Evolutionary conservation across 2,113 vertebrate genomes (phyloP).

Genomic region (Amphilophus citrinellus): DNA sequence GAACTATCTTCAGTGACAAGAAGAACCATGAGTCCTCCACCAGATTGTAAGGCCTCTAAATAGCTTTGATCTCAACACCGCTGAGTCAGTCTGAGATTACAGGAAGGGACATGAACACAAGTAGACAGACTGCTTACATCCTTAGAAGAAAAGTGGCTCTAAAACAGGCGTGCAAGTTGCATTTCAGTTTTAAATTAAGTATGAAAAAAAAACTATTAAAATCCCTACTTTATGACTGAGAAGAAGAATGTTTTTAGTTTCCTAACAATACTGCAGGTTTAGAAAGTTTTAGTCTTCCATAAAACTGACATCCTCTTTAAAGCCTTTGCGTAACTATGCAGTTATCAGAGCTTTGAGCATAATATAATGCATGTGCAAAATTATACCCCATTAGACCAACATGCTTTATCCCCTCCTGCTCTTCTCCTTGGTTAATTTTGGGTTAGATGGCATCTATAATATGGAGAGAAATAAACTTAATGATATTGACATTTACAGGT

Average conservation of each 20-base stretch:
- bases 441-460: not conserved
- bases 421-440: not conserved
- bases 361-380: not conserved
- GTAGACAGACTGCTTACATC: not conserved
- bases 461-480: not conserved
- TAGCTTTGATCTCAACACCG: not conserved
- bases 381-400: not conserved
- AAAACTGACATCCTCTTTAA: not conserved
- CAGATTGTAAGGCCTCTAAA: slow-evolving; percentile 1
- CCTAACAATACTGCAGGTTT: not conserved
- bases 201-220: not conserved
- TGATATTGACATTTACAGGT: slow-evolving; percentile 25
- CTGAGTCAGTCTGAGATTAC: not conserved
- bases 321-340: not conserved
- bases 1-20: not conserved
- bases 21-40: not conserved
- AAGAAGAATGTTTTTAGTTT: not conserved
- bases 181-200: not conserved
- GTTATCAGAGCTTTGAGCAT: not conserved
- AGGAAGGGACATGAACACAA: not conserved
- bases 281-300: not conserved
- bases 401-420: not conserved
- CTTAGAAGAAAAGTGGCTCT: not conserved
- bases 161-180: not conserved
- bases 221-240: not conserved